Evolutionary conservation across 2,113 vertebrate genomes (phyloP), one percentile per base, ranked within the genome.

Genomic region (Lampris incognitus): DNA sequence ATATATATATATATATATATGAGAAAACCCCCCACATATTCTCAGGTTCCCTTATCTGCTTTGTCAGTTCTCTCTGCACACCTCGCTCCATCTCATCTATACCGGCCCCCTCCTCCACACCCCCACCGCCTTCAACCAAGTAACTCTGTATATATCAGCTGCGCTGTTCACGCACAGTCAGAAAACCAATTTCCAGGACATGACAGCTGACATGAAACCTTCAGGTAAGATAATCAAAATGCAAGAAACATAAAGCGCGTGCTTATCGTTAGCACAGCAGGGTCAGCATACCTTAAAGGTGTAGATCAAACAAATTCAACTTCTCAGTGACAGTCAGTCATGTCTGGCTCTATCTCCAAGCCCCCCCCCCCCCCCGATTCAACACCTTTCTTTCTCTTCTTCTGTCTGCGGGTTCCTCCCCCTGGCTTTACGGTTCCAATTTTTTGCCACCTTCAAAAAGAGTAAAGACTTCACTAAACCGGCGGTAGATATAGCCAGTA

Each of bases 371-470:
- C n/a, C 44, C 44, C 40, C 57, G 59, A 3, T 4, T 81, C 56
- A 62, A 40, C 39, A 66, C 76, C 71, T 52, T 24, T 24, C 6
- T 60, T 8, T 40, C 54, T 11, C 66, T 37, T 13, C 52, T 42
- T 50, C 65, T 1, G 60, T 59, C 73, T 37, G n/a, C 61, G 7
- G 73, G 41, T 41, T 57, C 71, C 66, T 59, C 9, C 6, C 13
- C 64, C 3, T 46, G 44, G 24, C 24, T 24, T 46, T 5, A 46
- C 2, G 44, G 44, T 1, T 4, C 4, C 4, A 5, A 13, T 55
- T 76, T 69, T 79, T 66, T 77, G 37, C 62, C 62, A 65, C 67
- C 69, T 81, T 84, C 74, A 83, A 87, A 83, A 81, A 2, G n/a
- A 69, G 48, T 54, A 69, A 6, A 75, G 13, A 54, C 60, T 51